Evolutionary conservation across 2,797 vertebrate species (phyloP).

Genomic region (Centropyge bicolor): DNA sequence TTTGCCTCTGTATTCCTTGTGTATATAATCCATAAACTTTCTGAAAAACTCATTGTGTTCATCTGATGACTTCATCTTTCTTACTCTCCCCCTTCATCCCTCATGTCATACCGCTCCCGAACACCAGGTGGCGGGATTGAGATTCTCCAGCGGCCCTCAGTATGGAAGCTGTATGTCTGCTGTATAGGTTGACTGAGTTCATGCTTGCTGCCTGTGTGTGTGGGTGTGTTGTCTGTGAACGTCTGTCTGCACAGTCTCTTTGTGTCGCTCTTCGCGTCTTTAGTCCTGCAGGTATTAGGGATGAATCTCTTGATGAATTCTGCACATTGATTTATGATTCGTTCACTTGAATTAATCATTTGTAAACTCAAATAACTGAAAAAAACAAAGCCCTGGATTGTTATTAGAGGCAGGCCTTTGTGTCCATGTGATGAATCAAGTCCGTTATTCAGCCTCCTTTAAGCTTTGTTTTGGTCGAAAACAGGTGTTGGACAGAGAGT

Average conservation of each 20-base stretch:
- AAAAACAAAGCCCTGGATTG: background rate
- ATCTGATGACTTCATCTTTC: constrained; percentile 29
- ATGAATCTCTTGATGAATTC: constrained; percentile 7
- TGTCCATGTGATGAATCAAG: background rate
- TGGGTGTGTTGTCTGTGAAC: constrained; percentile 45
- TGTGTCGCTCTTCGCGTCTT: constrained; percentile 25
- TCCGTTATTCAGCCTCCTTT: background rate
- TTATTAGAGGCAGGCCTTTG: background rate
- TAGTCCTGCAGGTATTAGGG: constrained; percentile 39
- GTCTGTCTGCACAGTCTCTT: constrained; percentile 27
- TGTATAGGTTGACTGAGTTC: constrained; percentile 29
- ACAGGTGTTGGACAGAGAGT: background rate
- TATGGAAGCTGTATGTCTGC: background rate
- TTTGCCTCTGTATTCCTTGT: constrained; percentile 76
- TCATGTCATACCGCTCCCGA: constrained; percentile 18
- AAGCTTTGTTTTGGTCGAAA: no score
- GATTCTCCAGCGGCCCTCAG: background rate
- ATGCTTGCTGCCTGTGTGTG: constrained; percentile 27
- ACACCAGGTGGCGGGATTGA: constrained; percentile 61
- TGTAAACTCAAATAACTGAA: background rate
- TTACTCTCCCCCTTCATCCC: background rate
- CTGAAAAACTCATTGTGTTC: constrained; percentile 73
- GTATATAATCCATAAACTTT: constrained; percentile 84
- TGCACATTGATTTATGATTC: constrained; percentile 2
- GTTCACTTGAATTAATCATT: background rate